Conservation (phyloP, 2,888 invertebrate genomes). For the Tachina grossa region DNA sequence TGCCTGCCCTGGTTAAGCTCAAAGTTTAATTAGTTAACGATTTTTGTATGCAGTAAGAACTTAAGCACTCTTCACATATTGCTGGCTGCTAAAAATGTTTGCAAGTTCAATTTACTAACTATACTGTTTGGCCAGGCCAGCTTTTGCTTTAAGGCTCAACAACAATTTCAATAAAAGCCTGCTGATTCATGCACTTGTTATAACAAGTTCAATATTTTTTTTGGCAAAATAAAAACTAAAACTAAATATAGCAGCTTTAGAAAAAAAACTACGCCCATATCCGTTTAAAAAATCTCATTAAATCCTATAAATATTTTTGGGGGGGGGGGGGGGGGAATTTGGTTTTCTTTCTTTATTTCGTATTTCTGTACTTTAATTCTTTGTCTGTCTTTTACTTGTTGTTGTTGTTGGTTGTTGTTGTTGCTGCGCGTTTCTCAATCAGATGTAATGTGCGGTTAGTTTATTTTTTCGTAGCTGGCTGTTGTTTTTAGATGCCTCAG, state of each 20-base stretch:
- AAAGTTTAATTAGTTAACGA: conserved; percentile 65
- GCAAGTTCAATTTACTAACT: background rate
- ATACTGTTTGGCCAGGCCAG: conserved; percentile 2
- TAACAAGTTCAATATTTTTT: conserved; percentile 50
- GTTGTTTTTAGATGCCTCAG: conserved; percentile 33
- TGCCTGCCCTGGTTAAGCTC: conserved; percentile 49
- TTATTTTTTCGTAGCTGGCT: conserved; percentile 8
- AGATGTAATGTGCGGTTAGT: conserved; percentile 62
- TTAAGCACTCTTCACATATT: background rate
- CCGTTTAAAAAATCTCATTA: conserved; percentile 62
- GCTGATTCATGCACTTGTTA: conserved; percentile 60
- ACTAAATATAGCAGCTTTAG: conserved; percentile 20
- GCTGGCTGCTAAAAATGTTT: background rate
- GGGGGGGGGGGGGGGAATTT: conserved; percentile 33
- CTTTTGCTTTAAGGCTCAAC: conserved; percentile 29
- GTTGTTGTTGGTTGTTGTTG: background rate
- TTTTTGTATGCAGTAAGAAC: conserved; percentile 30
- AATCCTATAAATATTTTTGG: conserved; percentile 57
- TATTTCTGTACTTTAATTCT: conserved; percentile 11
- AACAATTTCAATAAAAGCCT: conserved; percentile 17
- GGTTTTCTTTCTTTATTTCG: conserved; percentile 12
- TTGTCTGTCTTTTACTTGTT: background rate
- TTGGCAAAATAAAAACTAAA: conserved; percentile 1
- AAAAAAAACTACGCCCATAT: conserved; percentile 58
- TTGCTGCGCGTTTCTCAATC: conserved; percentile 51